These are phyloP conservation scores for Phaetusa simplex DNA, from an alignment of 2,113 vertebrate genomes.

Conservation along the genomic window DNA sequence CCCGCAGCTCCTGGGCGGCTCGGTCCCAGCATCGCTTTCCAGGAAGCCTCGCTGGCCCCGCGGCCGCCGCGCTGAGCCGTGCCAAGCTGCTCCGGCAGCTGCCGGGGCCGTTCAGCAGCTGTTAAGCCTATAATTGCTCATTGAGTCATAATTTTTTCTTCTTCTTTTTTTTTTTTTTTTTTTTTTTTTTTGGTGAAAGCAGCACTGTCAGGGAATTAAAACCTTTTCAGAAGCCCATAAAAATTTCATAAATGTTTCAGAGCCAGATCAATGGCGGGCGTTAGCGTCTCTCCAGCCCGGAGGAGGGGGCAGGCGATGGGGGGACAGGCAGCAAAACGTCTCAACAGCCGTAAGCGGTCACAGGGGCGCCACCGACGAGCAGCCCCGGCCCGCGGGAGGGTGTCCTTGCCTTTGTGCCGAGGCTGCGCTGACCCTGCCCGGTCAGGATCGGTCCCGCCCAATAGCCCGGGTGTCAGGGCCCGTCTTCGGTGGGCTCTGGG, in stretches of 20 bases:
- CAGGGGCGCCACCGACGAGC: rapidly evolving
- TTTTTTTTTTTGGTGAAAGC: not conserved
- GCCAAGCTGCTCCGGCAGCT: slow-evolving; percentile 32
- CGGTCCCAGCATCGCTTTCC: not conserved
- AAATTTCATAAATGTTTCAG: not conserved
- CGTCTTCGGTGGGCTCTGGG: not conserved
- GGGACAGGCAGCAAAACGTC: not conserved
- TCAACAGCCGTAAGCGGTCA: not conserved
- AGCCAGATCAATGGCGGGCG: not conserved
- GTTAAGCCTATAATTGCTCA: slow-evolving; percentile 52
- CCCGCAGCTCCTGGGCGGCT: not conserved
- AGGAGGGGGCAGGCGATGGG: not conserved
- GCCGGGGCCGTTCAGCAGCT: not conserved
- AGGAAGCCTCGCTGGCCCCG: not conserved
- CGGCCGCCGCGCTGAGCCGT: rapidly evolving
- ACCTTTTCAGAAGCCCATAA: slow-evolving; percentile 26
- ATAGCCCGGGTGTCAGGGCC: not conserved
- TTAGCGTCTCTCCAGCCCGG: not conserved
- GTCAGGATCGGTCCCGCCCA: not conserved
- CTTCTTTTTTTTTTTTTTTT: not conserved
- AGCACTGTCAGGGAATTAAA: slow-evolving; percentile 49
- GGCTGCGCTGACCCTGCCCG: not conserved
- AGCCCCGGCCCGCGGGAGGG: not conserved
- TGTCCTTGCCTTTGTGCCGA: not conserved
- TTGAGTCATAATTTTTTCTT: not conserved